Percentiles rank a stretch among this genome's conserved stretches.
phyloP scores from a whole-genome alignment of 2,888 invertebrate species.

The Galerucella calmariensis region DNA sequence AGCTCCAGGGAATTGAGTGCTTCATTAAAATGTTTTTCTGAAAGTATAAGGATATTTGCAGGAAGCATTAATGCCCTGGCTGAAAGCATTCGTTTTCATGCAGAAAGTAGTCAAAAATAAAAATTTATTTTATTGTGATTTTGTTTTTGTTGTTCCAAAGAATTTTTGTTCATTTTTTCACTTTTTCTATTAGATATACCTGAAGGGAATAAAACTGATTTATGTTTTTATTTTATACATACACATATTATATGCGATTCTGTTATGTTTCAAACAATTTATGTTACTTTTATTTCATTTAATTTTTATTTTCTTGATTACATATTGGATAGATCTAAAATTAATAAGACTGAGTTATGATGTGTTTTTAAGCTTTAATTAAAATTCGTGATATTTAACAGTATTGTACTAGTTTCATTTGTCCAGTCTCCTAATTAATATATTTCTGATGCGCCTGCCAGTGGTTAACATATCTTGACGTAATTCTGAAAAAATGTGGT shows the following conservation, averaged over 20 bases:
- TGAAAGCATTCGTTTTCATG: conserved; percentile 1
- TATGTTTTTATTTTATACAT: too few species aligned
- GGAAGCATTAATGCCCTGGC: conserved; percentile 12
- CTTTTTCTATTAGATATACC: too few species aligned
- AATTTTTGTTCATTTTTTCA: too few species aligned
- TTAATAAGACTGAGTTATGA: too few species aligned
- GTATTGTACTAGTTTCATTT: too few species aligned
- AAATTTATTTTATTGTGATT: conserved; percentile 12
- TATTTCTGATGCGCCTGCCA: conserved; percentile 12
- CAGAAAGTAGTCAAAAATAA: conserved; percentile 6
- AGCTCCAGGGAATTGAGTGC: conserved; percentile 16
- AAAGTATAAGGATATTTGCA: conserved; percentile 7
- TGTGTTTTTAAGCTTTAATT: too few species aligned
- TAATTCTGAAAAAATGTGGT: conserved; percentile 3
- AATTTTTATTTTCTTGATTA: too few species aligned
- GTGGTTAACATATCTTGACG: background rate
- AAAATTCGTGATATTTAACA: too few species aligned
- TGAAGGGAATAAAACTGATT: too few species aligned
- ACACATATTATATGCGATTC: too few species aligned
- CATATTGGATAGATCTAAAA: too few species aligned
- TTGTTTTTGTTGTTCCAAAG: background rate
- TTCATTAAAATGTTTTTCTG: conserved; percentile 10
- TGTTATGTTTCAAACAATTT: conserved; percentile 4
- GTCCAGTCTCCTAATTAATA: background rate
- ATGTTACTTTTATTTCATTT: conserved; percentile 4